A percentile compares a stretch with the other conserved stretches of the same genome.
Conservation (phyloP, 1,140 invertebrate species). For the Pararge aegeria region DNA sequence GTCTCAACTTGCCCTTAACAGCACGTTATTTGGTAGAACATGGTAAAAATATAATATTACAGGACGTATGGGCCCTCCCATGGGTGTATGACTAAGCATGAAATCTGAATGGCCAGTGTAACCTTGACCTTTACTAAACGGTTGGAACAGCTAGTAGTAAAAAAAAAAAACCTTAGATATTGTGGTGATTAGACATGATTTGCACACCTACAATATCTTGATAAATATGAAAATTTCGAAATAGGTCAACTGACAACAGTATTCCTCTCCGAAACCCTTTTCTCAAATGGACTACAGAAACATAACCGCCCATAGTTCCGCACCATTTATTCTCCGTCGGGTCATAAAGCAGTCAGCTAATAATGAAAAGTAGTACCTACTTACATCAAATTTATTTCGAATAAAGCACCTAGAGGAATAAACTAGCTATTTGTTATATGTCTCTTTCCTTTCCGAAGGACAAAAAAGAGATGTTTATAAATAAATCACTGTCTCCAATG, state of each 20-base stretch:
- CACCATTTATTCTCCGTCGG: slow-evolving; percentile 19
- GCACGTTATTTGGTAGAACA: too few species aligned
- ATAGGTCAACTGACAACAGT: background rate
- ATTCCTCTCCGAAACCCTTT: background rate
- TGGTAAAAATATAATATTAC: too few species aligned
- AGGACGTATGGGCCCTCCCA: too few species aligned
- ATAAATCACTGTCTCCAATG: slow-evolving; percentile 31
- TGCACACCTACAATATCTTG: background rate
- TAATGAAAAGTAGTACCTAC: slow-evolving; percentile 25
- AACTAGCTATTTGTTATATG: slow-evolving; percentile 16
- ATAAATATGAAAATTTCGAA: background rate
- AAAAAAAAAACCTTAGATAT: too few species aligned
- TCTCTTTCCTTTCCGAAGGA: slow-evolving; percentile 8
- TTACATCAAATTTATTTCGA: slow-evolving; percentile 30
- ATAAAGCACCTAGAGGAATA: slow-evolving; percentile 18
- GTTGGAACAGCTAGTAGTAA: too few species aligned
- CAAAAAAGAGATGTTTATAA: slow-evolving; percentile 29
- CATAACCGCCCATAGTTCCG: slow-evolving; percentile 19
- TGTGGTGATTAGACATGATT: background rate
- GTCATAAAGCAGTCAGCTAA: slow-evolving; percentile 25
- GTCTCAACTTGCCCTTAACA: too few species aligned
- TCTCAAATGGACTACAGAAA: slow-evolving; percentile 16
- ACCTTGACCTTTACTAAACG: too few species aligned
- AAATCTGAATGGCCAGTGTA: too few species aligned
- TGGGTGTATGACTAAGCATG: too few species aligned